These are phyloP conservation scores for Drosophila tristis DNA, from an alignment of 1,140 invertebrate genomes.

Conservation along the genomic window DNA sequence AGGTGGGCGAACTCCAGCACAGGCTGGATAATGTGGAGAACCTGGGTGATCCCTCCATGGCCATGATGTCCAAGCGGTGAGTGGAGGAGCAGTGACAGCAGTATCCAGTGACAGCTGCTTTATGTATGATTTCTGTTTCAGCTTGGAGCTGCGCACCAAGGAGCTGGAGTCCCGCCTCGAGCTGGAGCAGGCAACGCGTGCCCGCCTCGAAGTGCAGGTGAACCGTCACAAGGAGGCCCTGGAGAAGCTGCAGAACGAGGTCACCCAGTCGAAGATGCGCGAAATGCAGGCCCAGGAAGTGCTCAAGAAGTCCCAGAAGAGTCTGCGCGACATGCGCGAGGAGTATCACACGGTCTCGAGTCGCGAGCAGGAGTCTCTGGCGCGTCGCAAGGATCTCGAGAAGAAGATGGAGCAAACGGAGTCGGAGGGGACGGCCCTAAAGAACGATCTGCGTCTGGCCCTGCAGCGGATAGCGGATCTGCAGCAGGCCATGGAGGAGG, in stretches of 20 bases:
- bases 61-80: constrained; percentile 88
- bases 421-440: constrained; percentile 87
- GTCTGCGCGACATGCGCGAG: constrained; percentile 89
- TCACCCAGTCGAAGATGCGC: constrained; percentile 88
- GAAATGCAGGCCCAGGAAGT: constrained; percentile 92
- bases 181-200: constrained; percentile 93
- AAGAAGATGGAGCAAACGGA: constrained; percentile 89
- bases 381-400: constrained; percentile 89
- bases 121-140: constrained; percentile 28
- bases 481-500: constrained; percentile 93
- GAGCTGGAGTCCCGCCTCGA: constrained; percentile 96
- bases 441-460: constrained; percentile 91
- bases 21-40: constrained; percentile 92
- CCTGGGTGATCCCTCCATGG: constrained; percentile 90
- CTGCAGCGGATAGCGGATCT: constrained; percentile 93
- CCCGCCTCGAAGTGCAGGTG: constrained; percentile 93
- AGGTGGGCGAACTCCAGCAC: constrained; percentile 90
- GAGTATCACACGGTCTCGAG: constrained; percentile 88
- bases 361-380: constrained; percentile 89
- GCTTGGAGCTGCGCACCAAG: constrained; percentile 91
- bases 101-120: background rate
- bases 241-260: constrained; percentile 91
- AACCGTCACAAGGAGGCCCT: constrained; percentile 92
- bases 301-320: constrained; percentile 89
- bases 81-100: background rate